These are phyloP conservation scores for Julus scandinavius DNA, from an alignment of 2,888 invertebrate genomes.

Conservation along the genomic window DNA sequence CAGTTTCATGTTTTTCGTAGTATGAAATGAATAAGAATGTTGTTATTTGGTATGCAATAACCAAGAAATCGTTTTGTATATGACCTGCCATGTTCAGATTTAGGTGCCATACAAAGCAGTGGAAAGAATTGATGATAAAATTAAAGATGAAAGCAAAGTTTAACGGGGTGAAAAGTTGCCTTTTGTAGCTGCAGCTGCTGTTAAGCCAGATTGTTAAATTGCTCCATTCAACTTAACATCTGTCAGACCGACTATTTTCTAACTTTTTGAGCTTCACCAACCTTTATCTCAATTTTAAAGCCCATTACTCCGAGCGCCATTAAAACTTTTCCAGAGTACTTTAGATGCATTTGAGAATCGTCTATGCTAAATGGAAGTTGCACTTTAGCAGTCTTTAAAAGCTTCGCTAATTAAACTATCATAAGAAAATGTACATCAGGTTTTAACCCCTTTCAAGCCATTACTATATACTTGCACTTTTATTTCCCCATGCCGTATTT, in stretches of 20 bases:
- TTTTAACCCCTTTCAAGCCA: conserved; percentile 2
- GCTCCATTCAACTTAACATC: not conserved
- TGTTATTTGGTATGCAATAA: no score
- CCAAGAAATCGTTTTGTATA: no score
- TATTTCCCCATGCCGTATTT: not conserved
- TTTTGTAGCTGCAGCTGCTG: no score
- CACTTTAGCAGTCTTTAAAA: not conserved
- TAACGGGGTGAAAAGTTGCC: no score
- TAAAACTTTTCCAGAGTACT: not conserved
- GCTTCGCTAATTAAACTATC: not conserved
- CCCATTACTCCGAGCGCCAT: not conserved
- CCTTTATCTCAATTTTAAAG: not conserved
- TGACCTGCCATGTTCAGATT: no score
- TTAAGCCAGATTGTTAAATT: not conserved
- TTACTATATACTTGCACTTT: not conserved
- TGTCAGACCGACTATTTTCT: not conserved
- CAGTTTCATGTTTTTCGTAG: no score
- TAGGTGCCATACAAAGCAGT: no score
- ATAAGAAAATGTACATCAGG: not conserved
- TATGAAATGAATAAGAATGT: no score
- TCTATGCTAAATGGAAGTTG: not conserved
- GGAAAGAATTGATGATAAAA: no score
- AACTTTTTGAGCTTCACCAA: not conserved
- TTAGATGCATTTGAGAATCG: not conserved
- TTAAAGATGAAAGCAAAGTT: no score